These are phyloP conservation scores for Tinamus major DNA, from an alignment of 2,797 vertebrate genomes.

Conservation along the genomic window DNA sequence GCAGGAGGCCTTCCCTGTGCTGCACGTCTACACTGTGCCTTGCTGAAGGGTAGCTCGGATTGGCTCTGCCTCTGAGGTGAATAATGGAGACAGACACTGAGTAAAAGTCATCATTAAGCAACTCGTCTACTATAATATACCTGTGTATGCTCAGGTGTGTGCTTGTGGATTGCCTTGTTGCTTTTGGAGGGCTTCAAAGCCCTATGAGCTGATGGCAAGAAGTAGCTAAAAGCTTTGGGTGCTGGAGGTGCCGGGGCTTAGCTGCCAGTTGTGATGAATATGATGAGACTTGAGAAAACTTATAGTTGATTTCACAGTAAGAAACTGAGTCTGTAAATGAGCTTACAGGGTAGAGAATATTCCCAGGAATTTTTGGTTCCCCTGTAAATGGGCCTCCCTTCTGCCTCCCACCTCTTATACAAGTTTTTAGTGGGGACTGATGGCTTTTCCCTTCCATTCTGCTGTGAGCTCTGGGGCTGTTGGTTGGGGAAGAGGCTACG, in stretches of 20 bases:
- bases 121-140: background rate
- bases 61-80: background rate
- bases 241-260: background rate
- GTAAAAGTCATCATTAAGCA: background rate
- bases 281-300: background rate
- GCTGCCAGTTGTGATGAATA: background rate
- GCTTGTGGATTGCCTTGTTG: background rate
- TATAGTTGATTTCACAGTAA: background rate
- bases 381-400: background rate
- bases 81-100: background rate
- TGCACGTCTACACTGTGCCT: rapidly evolving
- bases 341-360: background rate
- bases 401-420: background rate
- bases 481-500: rapidly evolving
- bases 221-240: background rate
- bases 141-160: background rate
- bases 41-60: background rate
- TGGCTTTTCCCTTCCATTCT: background rate
- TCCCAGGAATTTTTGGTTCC: background rate
- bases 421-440: background rate
- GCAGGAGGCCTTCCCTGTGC: background rate
- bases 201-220: background rate
- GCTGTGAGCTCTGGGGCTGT: rapidly evolving
- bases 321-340: background rate
- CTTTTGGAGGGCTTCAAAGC: background rate